Evolutionary conservation across 2,888 invertebrate species (phyloP), one percentile per base, ranked within the genome.

Genomic region (Drosophila histrio): DNA sequence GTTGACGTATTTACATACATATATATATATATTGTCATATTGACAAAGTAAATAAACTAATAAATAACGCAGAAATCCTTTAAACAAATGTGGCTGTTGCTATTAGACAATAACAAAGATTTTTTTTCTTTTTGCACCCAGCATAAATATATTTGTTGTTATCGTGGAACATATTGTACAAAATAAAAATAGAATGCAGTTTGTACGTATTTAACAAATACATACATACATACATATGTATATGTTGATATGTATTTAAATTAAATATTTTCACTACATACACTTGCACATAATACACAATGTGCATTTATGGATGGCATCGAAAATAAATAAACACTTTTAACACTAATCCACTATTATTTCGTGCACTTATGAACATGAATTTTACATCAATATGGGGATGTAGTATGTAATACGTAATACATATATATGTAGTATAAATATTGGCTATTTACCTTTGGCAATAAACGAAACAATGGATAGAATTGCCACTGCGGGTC

Each of bases 341-440:
- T 53, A 15, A 15, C 21, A 43, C 13, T 44, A 24, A 44, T 50
- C 36, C 30, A 13, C n/a, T 46, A 36, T 39, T 11, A 26, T 15
- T 28, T 32, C 2, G 13, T 28, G 22, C 15, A 30, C 44, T 13
- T 47, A 9, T 9, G 28, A 32, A 38, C 32, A 13, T 46, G 49
- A 30, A 52, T 47, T 19, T 19, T 3, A 52, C 52, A 52, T 34
- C 21, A 28, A 39, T 52, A 39, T 39, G 8, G n/a, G 8, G 43
- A 54, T 54, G 52, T 50, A 60, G 52, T 50, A 60, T 22, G 19
- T 43, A 71, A 60, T 61, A 61, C 67, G 54, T 58, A 54, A 70
- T 71, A 30, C 28, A 58, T 53, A 64, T 36, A 24, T 17, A 53
- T 44, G 26, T 34, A 50, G 15, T 59, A 43, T 59, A 32, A 50